A percentile compares a stretch with the other conserved stretches of the same genome.
phyloP scores from a whole-genome alignment of 1,140 invertebrate species.

The Sinella curviseta region DNA sequence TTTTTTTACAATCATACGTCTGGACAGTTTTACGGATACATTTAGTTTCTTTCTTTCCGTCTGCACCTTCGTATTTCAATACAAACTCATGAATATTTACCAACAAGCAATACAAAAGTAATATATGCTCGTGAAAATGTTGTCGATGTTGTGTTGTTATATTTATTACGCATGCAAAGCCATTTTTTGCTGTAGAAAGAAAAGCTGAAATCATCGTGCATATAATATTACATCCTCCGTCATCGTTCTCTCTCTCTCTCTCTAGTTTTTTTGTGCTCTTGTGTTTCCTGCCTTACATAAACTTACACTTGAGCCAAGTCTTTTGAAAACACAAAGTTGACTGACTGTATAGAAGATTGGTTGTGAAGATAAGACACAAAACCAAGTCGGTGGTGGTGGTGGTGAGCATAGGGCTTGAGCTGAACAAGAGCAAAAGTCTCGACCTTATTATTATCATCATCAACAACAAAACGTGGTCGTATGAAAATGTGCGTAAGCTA shows the following conservation, averaged over 20 bases:
- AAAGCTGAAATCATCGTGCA: neutral
- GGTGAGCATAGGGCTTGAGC: neutral
- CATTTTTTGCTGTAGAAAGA: neutral
- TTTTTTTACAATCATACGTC: neutral
- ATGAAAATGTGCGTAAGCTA: neutral
- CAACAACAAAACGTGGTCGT: neutral
- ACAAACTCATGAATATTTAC: conserved; percentile 11
- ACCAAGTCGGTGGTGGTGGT: neutral
- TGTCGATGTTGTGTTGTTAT: neutral
- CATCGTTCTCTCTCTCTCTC: neutral
- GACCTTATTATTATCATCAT: neutral
- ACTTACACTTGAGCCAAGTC: neutral
- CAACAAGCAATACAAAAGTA: neutral
- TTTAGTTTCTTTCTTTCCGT: neutral
- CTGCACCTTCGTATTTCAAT: neutral
- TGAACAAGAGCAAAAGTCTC: neutral
- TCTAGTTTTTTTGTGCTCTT: too few relatives aligned
- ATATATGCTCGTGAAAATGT: neutral
- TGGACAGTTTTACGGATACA: neutral
- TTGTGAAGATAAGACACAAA: neutral
- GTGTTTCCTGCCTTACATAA: too few relatives aligned
- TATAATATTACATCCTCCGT: neutral
- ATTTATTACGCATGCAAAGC: neutral
- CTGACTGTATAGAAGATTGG: neutral
- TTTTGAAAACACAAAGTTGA: too few relatives aligned